Base-by-base conservation (phyloP, 30 jellyfish, hydroid and myxozoan species). In the Turritopsis dohrnii region DNA sequence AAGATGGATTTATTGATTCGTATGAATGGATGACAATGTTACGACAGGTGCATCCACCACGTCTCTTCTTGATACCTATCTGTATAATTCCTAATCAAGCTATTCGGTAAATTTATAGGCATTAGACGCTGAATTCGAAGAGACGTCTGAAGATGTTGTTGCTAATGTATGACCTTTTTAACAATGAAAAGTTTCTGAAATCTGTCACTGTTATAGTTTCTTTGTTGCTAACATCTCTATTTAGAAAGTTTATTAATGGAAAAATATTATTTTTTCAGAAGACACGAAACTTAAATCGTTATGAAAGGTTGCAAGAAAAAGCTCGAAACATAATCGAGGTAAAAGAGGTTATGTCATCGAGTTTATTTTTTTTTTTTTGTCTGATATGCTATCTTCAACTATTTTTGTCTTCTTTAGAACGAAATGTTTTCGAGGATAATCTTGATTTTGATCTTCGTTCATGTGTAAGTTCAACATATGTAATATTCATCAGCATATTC, bases 11-110 rank as follows among this genome's bases (percentile, higher is more conserved):
- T 22, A 85, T 89, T 27, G 96, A 89, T 74, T 89, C 96, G 8
- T 89, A 84, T 81, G 96, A 89, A 69, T 89, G 96, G 96, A 89
- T 94, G 29, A 89, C 96, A 52, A 79, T 87, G 16, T 81, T 89
- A 17, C 94, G 96, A 8, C 90, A 89, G 86, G 96, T 85, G 54
- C 1, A 73, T 29, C 52, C 60, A 41, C 13, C 60, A 3, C 5
- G 9, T 41, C 60, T 52, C 28, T 25, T 29, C 28, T n/a, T 21
- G 76, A 20, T 29, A 29, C 16, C 26, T 27, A 69, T n/a, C 19
- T 7, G 22, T 69, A 16, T 69, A 8, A 41, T 41, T 41, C 60
- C n/a, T n/a, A 41, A 41, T 3, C 5, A 41, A 1, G 28, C 29
- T 29, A 13, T 27, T 18, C 52, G 7, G 20, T 16, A 75, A 41